phyloP scores from a whole-genome alignment of 2,113 vertebrate genomes.

The Labeo catla region DNA sequence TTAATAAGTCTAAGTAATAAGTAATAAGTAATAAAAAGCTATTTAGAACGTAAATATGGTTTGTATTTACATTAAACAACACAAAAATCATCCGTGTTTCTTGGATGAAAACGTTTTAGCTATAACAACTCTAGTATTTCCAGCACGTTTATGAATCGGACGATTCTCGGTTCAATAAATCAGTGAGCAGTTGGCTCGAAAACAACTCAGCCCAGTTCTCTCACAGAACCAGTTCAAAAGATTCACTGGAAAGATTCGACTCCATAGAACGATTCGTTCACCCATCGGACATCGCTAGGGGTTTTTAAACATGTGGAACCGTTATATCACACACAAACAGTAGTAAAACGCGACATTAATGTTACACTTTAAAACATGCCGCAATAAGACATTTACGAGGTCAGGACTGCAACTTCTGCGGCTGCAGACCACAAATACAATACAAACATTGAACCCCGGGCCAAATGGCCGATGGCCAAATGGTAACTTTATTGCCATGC shows the following conservation, averaged over 20 bases:
- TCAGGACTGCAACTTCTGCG: not conserved
- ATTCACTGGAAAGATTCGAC: slow-evolving; percentile 17
- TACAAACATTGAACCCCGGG: not conserved
- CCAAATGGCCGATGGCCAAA: slow-evolving; percentile 40
- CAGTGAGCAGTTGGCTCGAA: not conserved
- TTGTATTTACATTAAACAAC: not conserved
- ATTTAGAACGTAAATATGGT: not conserved
- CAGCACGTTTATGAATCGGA: not conserved
- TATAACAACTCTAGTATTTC: not conserved
- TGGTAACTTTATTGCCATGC: slow-evolving; percentile 33
- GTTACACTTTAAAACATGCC: not conserved
- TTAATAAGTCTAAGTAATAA: too few species aligned
- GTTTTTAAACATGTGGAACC: slow-evolving; percentile 22
- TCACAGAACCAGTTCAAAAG: not conserved
- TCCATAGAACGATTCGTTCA: not conserved
- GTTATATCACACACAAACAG: slow-evolving; percentile 18
- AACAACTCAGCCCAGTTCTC: not conserved
- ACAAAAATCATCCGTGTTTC: not conserved
- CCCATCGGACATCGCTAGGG: not conserved
- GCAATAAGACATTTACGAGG: not conserved
- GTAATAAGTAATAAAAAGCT: too few species aligned
- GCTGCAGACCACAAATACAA: slow-evolving; percentile 19
- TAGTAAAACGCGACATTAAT: not conserved
- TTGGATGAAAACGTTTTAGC: not conserved
- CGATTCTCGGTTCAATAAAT: not conserved